These are phyloP conservation scores for Etheostoma nigrum DNA, from an alignment of 2,797 vertebrate species.

Conservation along the genomic window DNA sequence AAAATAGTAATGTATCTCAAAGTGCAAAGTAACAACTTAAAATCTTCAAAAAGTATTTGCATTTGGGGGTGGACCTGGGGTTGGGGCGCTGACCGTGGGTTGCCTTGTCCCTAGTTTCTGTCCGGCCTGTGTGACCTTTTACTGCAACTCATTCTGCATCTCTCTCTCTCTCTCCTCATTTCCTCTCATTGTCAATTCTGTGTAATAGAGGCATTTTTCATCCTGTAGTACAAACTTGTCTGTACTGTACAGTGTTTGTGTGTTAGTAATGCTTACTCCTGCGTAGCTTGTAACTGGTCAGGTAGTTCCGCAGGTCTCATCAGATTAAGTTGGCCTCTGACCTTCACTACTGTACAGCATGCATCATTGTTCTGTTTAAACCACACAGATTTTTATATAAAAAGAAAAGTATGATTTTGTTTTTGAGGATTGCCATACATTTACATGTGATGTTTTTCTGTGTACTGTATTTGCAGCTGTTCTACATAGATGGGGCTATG, in stretches of 20 bases:
- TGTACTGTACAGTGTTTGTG: not conserved
- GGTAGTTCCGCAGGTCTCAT: conserved; percentile 32
- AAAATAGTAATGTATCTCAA: not conserved
- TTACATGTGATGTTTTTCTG: not conserved
- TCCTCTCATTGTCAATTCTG: not conserved
- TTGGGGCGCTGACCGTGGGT: no score
- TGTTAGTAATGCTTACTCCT: not conserved
- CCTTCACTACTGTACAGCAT: conserved; percentile 26
- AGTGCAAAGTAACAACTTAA: not conserved
- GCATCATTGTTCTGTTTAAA: conserved; percentile 2
- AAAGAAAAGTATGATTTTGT: not conserved
- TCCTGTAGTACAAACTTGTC: not conserved
- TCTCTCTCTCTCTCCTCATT: not conserved
- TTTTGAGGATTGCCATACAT: not conserved
- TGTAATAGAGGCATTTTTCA: not conserved
- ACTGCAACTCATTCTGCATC: not conserved
- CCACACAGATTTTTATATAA: not conserved
- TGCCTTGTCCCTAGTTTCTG: not conserved
- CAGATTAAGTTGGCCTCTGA: conserved; percentile 45
- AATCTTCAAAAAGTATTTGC: not conserved
- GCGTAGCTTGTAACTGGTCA: conserved; percentile 20
- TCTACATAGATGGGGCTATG: not conserved
- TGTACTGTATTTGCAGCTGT: not conserved
- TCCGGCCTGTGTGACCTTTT: not conserved
- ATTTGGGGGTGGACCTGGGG: not conserved